These are phyloP conservation scores for Labia minor DNA, from an alignment of 2,888 invertebrate species.

Conservation along the genomic window DNA sequence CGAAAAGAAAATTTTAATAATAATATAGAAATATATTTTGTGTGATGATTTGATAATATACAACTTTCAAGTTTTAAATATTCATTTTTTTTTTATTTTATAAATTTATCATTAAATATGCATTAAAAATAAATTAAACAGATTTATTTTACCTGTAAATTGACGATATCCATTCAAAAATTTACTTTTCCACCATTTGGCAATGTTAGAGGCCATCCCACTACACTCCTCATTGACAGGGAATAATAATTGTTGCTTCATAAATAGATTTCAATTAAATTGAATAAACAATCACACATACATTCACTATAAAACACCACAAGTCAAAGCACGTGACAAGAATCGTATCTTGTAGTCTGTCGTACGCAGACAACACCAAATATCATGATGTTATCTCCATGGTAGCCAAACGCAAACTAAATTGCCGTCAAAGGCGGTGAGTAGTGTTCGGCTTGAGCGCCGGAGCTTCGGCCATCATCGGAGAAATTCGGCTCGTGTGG, in stretches of 20 bases:
- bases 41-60: too few species aligned
- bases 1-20: too few species aligned
- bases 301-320: neutral
- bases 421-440: slow-evolving; percentile 3
- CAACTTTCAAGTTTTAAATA: too few species aligned
- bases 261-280: neutral
- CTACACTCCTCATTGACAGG: slow-evolving; percentile 17
- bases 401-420: neutral
- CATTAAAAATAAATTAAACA: too few species aligned
- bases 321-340: neutral
- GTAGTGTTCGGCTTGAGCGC: neutral
- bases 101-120: too few species aligned
- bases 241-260: slow-evolving; percentile 5
- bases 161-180: slow-evolving; percentile 64
- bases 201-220: slow-evolving; percentile 58
- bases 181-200: slow-evolving; percentile 66
- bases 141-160: slow-evolving; percentile 50
- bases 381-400: neutral
- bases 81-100: too few species aligned
- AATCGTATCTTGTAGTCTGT: neutral
- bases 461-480: neutral
- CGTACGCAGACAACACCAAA: neutral
- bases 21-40: too few species aligned
- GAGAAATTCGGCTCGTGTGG: neutral
- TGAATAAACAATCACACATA: neutral